Evolutionary conservation across 2,113 vertebrate species (phyloP).

Genomic region (Martes martes): DNA sequence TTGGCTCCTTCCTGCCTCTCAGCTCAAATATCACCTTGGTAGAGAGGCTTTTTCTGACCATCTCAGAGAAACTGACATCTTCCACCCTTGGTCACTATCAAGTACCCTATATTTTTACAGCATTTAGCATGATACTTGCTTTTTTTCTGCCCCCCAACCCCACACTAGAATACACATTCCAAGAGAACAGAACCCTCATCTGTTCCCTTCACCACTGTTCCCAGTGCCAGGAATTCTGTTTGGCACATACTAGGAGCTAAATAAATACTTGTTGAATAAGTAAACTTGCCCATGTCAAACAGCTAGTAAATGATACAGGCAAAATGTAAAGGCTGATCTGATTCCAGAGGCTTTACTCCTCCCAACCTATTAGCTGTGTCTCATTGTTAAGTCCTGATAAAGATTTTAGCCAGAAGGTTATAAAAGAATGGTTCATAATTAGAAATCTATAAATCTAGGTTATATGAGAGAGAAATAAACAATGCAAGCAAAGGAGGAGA

Average conservation of each 20-base stretch:
- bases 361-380: background rate
- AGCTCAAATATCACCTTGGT: background rate
- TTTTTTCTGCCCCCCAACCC: background rate
- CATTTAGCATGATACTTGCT: background rate
- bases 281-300: background rate
- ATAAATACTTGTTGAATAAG: background rate
- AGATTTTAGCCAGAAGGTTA: conserved; percentile 25
- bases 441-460: conserved; percentile 51
- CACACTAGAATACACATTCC: background rate
- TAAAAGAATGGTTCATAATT: conserved; percentile 45
- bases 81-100: background rate
- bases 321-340: background rate
- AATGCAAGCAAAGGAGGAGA: background rate
- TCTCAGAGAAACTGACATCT: background rate
- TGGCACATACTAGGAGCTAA: background rate
- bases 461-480: background rate
- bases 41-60: background rate
- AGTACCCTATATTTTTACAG: background rate
- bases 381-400: background rate
- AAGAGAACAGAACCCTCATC: background rate
- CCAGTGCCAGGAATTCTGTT: background rate
- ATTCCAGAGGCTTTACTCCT: background rate
- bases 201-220: background rate
- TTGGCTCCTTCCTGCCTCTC: background rate
- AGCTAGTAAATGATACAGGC: background rate